phyloP scores from a whole-genome alignment of 2,797 vertebrate genomes.

The Onychomys arenicola region DNA sequence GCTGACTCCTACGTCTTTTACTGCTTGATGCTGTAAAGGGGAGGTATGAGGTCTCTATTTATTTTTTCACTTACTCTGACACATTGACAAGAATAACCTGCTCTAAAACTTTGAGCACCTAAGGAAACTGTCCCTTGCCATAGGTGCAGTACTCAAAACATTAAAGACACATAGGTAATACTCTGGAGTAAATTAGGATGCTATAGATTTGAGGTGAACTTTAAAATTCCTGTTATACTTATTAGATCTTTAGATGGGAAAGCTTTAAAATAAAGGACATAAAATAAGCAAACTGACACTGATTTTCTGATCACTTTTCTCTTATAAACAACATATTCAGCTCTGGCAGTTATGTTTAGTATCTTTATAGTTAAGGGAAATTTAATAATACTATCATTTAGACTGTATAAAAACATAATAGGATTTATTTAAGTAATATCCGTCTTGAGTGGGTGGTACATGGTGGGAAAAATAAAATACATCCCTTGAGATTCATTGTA shows the following conservation, averaged over 20 bases:
- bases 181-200: not conserved
- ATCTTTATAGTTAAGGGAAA: not conserved
- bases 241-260: not conserved
- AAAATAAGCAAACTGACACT: not conserved
- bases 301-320: not conserved
- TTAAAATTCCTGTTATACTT: not conserved
- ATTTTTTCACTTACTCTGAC: conserved; percentile 5
- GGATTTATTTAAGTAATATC: not conserved
- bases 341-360: not conserved
- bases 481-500: not conserved
- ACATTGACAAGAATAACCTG: not conserved
- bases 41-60: not conserved
- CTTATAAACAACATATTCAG: not conserved
- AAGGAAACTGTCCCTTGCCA: not conserved
- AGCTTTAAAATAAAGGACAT: not conserved
- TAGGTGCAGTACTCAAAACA: not conserved
- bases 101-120: not conserved
- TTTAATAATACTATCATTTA: not conserved
- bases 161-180: not conserved
- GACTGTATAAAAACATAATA: not conserved
- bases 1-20: not conserved
- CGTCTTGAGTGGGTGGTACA: not conserved
- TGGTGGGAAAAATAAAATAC: not conserved
- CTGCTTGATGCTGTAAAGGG: not conserved
- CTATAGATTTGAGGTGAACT: not conserved